Base-by-base conservation (phyloP, 1,140 invertebrate species). In the Tigriopus japonicus region DNA sequence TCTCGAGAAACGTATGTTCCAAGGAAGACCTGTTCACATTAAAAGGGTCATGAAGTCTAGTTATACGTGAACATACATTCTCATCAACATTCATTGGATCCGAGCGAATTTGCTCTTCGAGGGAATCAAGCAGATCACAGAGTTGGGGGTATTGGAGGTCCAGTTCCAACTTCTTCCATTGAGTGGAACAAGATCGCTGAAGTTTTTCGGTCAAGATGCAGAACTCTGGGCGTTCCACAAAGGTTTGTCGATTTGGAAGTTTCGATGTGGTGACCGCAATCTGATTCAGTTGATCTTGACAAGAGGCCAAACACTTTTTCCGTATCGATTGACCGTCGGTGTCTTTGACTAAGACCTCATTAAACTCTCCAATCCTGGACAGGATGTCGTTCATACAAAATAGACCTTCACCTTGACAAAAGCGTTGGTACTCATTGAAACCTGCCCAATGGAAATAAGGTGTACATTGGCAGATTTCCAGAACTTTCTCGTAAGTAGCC, bases 401-500 rank as follows among this genome's bases (percentile, higher is more conserved):
- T 24, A 54, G 52, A n/a, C 14, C n/a, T 21, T 54, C 15, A 6
- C 19, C 52, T n/a, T 24, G 28, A 24, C 19, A 54, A 14, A 54
- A 35, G 24, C 24, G 15, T 54, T 24, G 52, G 24, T 54, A 24
- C 17, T 23, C 52, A 19, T 21, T 54, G 15, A 54, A 17, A 24
- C 19, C 19, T 2, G 19, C 52, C 52, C 52, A 54, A 24, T 54
- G 52, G 14, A 54, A 54, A 24, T 54, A 54, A 7, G 52, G 52
- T 7, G 52, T 54, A n/a, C 52, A 54, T 54, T 54, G 15, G 28
- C 52, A 54, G 14, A 19, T 15, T 6, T 54, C 52, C 52, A 54
- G 14, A 2, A 54, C 52, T 14, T 54, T 54, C n/a, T 54, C 28
- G 14, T 54, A 54, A 54, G 52, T 54, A 7, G 52, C 52, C 52